These are phyloP conservation scores for Hippocampus mohnikei DNA, from an alignment of 2,113 vertebrate species.

Conservation along the genomic window DNA sequence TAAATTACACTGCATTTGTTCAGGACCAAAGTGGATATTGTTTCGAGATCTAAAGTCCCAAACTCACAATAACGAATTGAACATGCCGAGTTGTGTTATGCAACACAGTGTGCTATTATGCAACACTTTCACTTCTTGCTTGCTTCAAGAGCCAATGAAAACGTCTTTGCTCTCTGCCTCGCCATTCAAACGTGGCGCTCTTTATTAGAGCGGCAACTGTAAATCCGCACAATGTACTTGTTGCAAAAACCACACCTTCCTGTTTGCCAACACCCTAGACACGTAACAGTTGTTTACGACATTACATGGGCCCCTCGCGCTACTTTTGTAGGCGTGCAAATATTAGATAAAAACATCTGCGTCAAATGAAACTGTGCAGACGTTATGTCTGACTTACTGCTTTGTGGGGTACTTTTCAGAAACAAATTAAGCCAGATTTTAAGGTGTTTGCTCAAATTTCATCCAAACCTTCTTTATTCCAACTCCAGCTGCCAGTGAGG, in stretches of 20 bases:
- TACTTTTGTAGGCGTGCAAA: neutral
- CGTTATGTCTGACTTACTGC: neutral
- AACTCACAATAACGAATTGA: neutral
- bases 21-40: neutral
- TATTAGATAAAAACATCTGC: conserved; percentile 8
- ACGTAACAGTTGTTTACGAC: conserved; percentile 28
- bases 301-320: conserved; percentile 23
- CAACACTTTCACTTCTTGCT: conserved; percentile 55
- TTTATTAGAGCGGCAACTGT: conserved; percentile 43
- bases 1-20: neutral
- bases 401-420: neutral
- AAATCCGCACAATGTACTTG: conserved; percentile 16
- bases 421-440: neutral
- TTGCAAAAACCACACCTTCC: conserved; percentile 52
- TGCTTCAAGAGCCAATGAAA: conserved; percentile 41
- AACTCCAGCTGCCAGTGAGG: conserved; percentile 92
- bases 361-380: neutral
- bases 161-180: rapidly evolving
- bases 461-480: conserved; percentile 15
- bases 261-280: conserved; percentile 41
- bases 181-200: conserved; percentile 62
- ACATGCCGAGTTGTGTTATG: neutral
- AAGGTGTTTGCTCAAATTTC: neutral
- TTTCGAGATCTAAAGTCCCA: neutral
- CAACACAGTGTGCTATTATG: neutral